Evolutionary conservation across 2,797 vertebrate genomes (phyloP), one percentile per base, ranked within the genome.

Genomic region (Ateles fusciceps): DNA sequence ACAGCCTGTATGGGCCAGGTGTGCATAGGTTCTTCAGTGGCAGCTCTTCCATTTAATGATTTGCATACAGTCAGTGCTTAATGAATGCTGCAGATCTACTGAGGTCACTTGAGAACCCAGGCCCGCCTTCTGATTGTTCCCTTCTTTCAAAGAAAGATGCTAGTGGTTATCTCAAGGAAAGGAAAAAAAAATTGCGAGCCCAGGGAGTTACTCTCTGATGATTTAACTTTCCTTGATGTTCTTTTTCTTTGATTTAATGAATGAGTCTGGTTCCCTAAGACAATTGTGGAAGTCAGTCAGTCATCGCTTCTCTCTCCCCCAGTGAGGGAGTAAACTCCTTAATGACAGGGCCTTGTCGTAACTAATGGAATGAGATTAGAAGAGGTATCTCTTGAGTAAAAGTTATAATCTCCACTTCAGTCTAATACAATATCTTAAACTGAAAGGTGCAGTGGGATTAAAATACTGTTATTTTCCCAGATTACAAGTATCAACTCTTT

Each of bases 231-330:
- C 13, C 44, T 85, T 86, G 64, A 95, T 36, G 10, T 85, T 7
- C 24, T 85, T 96, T 95, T 95, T 81, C 55, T 95, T 93, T 87
- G 44, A 91, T 61, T 97, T 78, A 96, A 21, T 74, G 68, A 96
- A 81, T 91, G 52, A 81, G 2, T 94, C n/a, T 92, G 39, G 44
- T 79, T 96, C 72, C 46, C 68, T 94, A 95, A 95, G 76, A 61
- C 81, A 96, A 55, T 30, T 74, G 48, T 94, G 72, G 71, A 76
- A 94, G 33, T 52, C 88, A 80, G 59, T 76, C 83, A 89, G 64
- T 97, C 87, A 90, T 93, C 78, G 86, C 0, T 90, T 83, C 61
- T 79, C 36, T 87, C 36, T 97, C 64, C 46, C 46, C 57, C 17
- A 79, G 78, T 0, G 13, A 93, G 71, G 36, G 9, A 92, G 30